A percentile compares a stretch with the other conserved stretches of the same genome.
Evolutionary conservation across 2,797 vertebrate species (phyloP).

Genomic region (Sebastes matsubarae): DNA sequence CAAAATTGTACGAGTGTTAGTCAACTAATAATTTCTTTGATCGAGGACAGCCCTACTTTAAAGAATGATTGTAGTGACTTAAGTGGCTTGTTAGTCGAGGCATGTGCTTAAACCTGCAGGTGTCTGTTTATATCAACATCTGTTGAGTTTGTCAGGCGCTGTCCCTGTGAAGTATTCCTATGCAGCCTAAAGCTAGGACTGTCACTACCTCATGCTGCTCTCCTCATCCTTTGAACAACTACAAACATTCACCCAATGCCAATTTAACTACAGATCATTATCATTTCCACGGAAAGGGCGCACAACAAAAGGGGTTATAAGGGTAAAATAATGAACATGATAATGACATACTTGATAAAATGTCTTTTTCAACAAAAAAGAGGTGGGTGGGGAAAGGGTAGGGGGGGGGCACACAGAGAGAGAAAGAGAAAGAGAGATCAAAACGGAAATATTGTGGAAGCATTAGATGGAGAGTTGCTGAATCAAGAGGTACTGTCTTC

Average conservation of each 20-base stretch:
- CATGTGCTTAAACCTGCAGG: neutral
- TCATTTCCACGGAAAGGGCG: conserved; percentile 2
- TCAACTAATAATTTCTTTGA: neutral
- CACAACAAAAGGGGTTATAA: neutral
- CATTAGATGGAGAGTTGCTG: conserved; percentile 4
- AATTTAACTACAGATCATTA: conserved; percentile 7
- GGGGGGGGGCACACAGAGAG: neutral
- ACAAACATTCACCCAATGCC: conserved; percentile 5
- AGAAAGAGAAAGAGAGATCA: conserved; percentile 15
- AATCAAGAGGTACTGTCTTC: conserved; percentile 38
- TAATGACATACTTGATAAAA: conserved; percentile 27
- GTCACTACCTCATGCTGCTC: neutral
- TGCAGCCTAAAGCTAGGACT: neutral
- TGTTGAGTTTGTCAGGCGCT: neutral
- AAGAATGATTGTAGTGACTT: neutral
- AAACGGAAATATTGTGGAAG: conserved; percentile 24
- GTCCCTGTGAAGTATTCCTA: conserved; percentile 9
- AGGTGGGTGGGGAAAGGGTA: too few relatives aligned
- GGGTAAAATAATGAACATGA: conserved; percentile 18
- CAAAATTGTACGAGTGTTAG: neutral
- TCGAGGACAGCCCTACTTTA: neutral
- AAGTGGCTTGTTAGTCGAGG: neutral
- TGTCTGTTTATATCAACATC: conserved; percentile 2
- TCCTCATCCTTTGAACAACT: conserved; percentile 20
- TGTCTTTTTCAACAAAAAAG: neutral